Evolutionary conservation across 2,888 invertebrate species (phyloP).

Genomic region (Calameuta idolon): DNA sequence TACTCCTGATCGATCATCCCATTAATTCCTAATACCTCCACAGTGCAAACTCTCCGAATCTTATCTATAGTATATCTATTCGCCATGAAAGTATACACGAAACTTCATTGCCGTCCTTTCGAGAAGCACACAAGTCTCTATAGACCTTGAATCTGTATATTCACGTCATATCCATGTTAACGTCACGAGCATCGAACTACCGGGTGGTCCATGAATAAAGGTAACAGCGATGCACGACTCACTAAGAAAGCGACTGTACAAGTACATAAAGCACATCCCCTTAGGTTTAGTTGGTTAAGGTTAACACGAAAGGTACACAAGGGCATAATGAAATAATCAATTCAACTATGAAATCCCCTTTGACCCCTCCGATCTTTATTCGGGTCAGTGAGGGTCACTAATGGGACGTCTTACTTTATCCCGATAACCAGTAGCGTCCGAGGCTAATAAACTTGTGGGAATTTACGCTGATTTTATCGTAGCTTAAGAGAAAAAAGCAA

Average conservation of each 20-base stretch:
- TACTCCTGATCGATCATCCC: not conserved
- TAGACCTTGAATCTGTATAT: not conserved
- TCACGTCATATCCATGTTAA: not conserved
- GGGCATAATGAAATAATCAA: not conserved
- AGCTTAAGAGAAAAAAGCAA: not conserved
- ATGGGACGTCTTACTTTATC: not conserved
- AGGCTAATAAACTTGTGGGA: not conserved
- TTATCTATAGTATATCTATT: not conserved
- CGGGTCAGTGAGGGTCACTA: not conserved
- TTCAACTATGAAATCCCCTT: not conserved
- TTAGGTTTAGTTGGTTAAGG: not conserved
- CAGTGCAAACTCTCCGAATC: not conserved
- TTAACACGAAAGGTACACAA: not conserved
- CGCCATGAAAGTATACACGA: not conserved
- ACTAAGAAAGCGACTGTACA: not conserved
- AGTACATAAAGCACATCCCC: not conserved
- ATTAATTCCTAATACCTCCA: not conserved
- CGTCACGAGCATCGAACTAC: not conserved
- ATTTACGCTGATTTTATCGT: not conserved
- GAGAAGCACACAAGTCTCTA: not conserved
- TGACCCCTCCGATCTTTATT: not conserved
- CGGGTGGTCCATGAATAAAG: not conserved
- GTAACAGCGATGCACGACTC: not conserved
- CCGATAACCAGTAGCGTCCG: not conserved
- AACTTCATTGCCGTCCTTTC: not conserved